phyloP scores from a whole-genome alignment of 2,113 vertebrate species.

The Rostratula benghalensis region DNA sequence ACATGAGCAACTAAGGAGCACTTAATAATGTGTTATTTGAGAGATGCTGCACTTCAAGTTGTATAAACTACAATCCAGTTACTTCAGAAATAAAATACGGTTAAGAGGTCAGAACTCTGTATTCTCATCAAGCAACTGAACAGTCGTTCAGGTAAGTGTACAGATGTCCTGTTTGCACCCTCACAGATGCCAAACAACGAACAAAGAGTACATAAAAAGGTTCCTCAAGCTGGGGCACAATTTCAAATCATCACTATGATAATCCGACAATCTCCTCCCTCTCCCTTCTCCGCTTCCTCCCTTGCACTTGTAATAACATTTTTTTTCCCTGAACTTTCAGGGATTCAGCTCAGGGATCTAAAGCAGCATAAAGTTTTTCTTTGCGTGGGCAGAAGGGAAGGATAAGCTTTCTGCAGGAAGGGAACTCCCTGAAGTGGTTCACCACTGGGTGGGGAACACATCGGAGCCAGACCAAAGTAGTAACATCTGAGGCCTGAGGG shows the following conservation, averaged over 20 bases:
- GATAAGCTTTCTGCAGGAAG: not conserved
- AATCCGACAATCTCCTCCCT: not conserved
- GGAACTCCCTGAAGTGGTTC: slow-evolving; percentile 12
- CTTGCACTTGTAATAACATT: not conserved
- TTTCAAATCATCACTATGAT: not conserved
- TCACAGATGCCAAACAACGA: not conserved
- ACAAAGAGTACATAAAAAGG: not conserved
- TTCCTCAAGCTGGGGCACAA: not conserved
- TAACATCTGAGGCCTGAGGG: not conserved
- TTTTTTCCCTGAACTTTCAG: not conserved
- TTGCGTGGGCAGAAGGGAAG: not conserved
- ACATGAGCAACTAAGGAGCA: not conserved
- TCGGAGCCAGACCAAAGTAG: not conserved
- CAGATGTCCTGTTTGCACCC: not conserved
- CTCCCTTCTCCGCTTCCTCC: not conserved
- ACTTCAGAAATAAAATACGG: not conserved
- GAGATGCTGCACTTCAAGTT: not conserved
- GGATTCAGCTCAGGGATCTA: not conserved
- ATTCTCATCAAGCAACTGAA: not conserved
- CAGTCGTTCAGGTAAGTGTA: not conserved
- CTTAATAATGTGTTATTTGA: not conserved
- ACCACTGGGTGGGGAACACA: not conserved
- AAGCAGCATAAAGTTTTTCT: not conserved
- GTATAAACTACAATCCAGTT: not conserved
- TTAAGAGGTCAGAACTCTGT: not conserved